Conservation (phyloP, 2,888 invertebrate species). For the Leptopilina syphax region DNA sequence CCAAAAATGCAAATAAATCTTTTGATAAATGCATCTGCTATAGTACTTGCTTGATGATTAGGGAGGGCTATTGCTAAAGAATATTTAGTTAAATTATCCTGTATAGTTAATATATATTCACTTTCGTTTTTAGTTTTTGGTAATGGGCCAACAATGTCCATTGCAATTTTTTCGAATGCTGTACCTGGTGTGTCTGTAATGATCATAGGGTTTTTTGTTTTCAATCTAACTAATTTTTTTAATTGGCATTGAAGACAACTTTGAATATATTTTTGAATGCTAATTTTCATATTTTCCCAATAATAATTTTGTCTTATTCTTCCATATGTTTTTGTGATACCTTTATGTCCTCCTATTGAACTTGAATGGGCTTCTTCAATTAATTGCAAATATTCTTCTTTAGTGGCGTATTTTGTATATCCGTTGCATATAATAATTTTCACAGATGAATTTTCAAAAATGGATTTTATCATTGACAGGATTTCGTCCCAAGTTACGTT, state of each 20-base stretch:
- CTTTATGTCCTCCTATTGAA: conserved; percentile 48
- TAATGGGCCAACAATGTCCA: background rate
- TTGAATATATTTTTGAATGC: conserved; percentile 46
- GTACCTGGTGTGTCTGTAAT: conserved; percentile 50
- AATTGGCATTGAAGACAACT: conserved; percentile 48
- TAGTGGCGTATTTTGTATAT: background rate
- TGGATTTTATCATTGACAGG: background rate
- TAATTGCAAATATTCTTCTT: conserved; percentile 2
- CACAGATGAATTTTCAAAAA: background rate
- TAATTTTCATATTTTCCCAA: conserved; percentile 51
- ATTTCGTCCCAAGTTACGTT: conserved; percentile 25
- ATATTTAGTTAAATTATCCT: background rate
- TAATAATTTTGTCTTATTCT: conserved; percentile 47
- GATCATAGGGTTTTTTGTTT: conserved; percentile 50
- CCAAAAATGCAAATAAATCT: conserved; percentile 54
- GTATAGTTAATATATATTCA: background rate
- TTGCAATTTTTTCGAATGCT: background rate
- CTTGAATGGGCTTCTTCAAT: conserved; percentile 44
- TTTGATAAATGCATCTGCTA: conserved; percentile 54
- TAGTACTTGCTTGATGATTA: conserved; percentile 48
- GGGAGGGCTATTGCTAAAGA: background rate
- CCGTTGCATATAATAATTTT: conserved; percentile 4
- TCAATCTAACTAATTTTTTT: conserved; percentile 50
- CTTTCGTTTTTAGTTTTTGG: background rate
- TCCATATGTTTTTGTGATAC: conserved; percentile 41